phyloP scores from a whole-genome alignment of 2,113 vertebrate genomes.

The Cyrtonyx montezumae region DNA sequence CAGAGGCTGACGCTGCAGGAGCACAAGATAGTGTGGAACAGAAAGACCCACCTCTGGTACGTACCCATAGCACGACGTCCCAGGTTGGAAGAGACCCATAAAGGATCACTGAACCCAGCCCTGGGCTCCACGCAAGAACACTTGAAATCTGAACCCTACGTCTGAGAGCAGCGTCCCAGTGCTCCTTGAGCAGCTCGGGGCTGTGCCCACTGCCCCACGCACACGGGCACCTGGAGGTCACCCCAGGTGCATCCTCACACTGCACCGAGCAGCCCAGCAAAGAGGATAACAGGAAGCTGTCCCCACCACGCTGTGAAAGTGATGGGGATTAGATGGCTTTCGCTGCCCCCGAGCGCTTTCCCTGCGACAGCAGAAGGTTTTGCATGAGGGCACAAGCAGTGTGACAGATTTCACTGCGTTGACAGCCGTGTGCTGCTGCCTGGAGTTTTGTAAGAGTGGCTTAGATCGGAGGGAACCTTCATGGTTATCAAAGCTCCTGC shows the following conservation, averaged over 20 bases:
- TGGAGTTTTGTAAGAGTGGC: too few species aligned
- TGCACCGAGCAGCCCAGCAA: too few species aligned
- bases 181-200: neutral
- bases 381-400: rapidly evolving
- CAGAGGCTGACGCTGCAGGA: conserved; percentile 92
- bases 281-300: neutral
- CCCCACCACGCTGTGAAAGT: neutral
- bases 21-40: conserved; percentile 98
- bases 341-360: rapidly evolving
- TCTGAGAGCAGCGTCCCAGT: neutral
- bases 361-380: rapidly evolving
- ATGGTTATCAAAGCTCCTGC: too few species aligned
- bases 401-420: rapidly evolving
- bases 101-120: neutral
- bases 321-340: neutral
- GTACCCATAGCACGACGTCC: neutral
- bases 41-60: conserved; percentile 93
- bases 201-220: neutral
- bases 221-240: too few species aligned
- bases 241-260: too few species aligned
- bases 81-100: neutral
- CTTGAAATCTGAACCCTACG: neutral
- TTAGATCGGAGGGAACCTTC: too few species aligned
- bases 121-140: neutral
- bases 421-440: rapidly evolving